Base-by-base conservation (phyloP, 1,140 invertebrate genomes). In the Drosophila sechellia region DNA sequence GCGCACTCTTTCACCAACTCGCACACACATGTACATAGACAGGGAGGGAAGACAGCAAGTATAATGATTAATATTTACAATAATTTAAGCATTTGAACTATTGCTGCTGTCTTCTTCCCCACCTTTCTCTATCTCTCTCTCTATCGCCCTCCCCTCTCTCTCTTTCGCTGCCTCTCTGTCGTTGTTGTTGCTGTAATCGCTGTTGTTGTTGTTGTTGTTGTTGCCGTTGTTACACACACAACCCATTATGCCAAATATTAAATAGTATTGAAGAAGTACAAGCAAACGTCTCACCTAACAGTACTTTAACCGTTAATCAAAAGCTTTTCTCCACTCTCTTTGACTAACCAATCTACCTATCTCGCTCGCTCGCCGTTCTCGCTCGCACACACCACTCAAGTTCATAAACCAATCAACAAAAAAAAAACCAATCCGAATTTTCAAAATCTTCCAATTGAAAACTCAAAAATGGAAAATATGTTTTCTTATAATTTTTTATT, bases 401-500 rank as follows among this genome's bases (percentile, higher is more conserved):
- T 53, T 61, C 45, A 52, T 58, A 70, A 58, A 68, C 12, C n/a
- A 39, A 60, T 6, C 45, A 25, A 42, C 39, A 65, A 54, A 59
- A 50, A 59, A 25, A 11, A 37, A 49, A 57, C 48, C 37, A 64
- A 59, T 56, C 45, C 45, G n/a, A 59, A 59, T 64, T 49, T 39
- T 80, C 22, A 25, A 17, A 60, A 60, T 2, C 58, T 60, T 65
- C 22, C 64, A 27, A 50, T 43, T 22, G 22, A 66, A 66, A 66
- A 49, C 31, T 25, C 27, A 27, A 27, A 68, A 68, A 48, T 46
- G 34, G 46, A 80, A 66, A 81, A 79, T 71, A 57, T 68, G 52
- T 77, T 77, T 75, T 65, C 61, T 79, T 77, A 73, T 87, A 89
- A 84, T 87, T 87, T 87, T 87, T 77, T 84, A 90, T 84, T 89